Conservation (phyloP, 2,888 invertebrate species). For the Junonia oenone region DNA sequence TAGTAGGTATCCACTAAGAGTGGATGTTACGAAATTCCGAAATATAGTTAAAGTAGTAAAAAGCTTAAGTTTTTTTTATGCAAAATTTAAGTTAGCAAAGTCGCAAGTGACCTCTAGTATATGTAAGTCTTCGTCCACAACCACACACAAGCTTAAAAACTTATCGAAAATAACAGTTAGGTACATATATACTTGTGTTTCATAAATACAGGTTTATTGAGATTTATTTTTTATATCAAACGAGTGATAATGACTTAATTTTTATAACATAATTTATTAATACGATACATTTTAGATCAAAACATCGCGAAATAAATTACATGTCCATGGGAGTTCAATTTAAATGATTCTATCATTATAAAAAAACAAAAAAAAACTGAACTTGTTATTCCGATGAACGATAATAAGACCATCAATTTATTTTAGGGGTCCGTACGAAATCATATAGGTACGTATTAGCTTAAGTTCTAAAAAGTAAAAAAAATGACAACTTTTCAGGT, state of each 20-base stretch:
- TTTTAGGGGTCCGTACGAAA: not conserved
- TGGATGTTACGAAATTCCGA: too few species aligned
- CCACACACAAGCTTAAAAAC: not conserved
- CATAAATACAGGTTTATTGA: not conserved
- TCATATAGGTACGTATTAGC: too few species aligned
- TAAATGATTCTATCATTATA: not conserved
- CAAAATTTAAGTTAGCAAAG: too few species aligned
- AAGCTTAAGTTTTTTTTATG: too few species aligned
- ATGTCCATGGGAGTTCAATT: not conserved
- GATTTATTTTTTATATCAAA: not conserved
- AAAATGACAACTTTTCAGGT: too few species aligned
- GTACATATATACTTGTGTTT: not conserved
- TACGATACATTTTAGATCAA: not conserved
- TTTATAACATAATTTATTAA: not conserved
- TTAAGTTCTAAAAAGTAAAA: too few species aligned
- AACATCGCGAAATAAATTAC: not conserved
- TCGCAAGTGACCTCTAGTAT: too few species aligned
- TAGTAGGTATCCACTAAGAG: too few species aligned
- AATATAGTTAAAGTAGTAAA: too few species aligned
- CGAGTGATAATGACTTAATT: not conserved
- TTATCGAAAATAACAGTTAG: not conserved
- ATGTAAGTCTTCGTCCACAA: not conserved
- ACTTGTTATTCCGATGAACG: not conserved
- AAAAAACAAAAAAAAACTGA: constrained; percentile 1
- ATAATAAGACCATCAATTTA: not conserved